Evolutionary conservation across 35 echinoderm and acorn worm species (phyloP), one percentile per base, ranked within the genome.

Genomic region (Lytechinus variegatus): DNA sequence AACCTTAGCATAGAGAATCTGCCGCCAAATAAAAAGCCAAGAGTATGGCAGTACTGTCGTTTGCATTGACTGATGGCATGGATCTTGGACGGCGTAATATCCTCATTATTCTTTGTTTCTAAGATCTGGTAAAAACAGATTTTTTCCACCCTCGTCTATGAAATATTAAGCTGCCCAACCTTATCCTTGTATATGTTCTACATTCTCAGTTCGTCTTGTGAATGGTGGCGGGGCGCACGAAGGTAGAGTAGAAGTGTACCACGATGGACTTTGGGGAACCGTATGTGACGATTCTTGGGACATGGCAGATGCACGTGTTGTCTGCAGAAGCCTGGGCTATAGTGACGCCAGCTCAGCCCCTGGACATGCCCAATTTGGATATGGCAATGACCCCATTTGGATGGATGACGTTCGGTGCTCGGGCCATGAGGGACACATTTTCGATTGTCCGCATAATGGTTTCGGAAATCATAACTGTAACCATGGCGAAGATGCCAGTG

Each of bases 401-500:
- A 66, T 96, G 14, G 95, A 96, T 33, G 54, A 96, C 72, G 72
- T 96, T 16, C 24, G 54, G 54, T 96, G 95, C 72, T 94, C 91
- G 0, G 95, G 95, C 58, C 60, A 54, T 28, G 95, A 96, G 33
- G 66, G 5, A 8, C 58, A 54, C 53, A 94, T 96, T 28, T 87
- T 86, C 8, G 53, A 94, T 21, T 96, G 92, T 54, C 95, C 95
- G 9, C 95, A 96, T 53, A 86, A 86, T 9, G 95, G 95, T 88
- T 27, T 96, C 8, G 95, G 95, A 27, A 94, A 89, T 55, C 95
- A 96, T 56, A 96, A 96, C 56, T 96, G 95, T 54, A 0, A 11
- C 5, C 95, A 96, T 58, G 14, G 87, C 9, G 95, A 96, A 96
- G 95, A 96, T 89, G 95, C 91, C 19, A 89, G 95, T 54, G 95